These are phyloP conservation scores for Phengaris alcon DNA, from an alignment of 2,888 invertebrate species.

Conservation along the genomic window DNA sequence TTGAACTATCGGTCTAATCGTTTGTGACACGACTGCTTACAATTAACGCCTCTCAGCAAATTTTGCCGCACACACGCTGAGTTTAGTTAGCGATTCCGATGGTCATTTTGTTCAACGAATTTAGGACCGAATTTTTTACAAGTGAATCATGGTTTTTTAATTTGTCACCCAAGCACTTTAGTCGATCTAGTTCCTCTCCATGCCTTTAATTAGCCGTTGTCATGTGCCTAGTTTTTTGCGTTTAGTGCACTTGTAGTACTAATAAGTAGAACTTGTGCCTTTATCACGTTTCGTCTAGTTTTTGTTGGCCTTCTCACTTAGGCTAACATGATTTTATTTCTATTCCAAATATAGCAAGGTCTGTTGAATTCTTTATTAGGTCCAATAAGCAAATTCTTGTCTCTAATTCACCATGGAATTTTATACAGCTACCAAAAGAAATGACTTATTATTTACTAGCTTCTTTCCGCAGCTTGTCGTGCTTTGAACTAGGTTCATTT, in stretches of 20 bases:
- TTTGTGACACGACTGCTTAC: not conserved
- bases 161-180: not conserved
- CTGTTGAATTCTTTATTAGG: not conserved
- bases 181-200: not conserved
- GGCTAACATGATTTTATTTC: not conserved
- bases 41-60: constrained; percentile 26
- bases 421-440: not conserved
- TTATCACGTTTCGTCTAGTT: not conserved
- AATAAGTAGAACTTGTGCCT: not conserved
- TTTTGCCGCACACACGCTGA: constrained; percentile 23
- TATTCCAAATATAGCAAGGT: not conserved
- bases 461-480: not conserved
- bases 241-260: not conserved
- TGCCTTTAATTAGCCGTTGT: not conserved
- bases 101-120: constrained; percentile 15
- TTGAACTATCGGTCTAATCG: not conserved
- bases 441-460: not conserved
- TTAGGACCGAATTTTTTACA: constrained; percentile 1
- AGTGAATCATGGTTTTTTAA: not conserved
- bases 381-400: not conserved
- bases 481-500: not conserved
- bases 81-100: constrained; percentile 16
- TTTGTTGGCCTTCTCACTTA: not conserved
- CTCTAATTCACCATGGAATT: not conserved
- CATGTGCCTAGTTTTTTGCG: not conserved